Base-by-base conservation (phyloP, 1,140 invertebrate species). In the Caerostris extrusa region DNA sequence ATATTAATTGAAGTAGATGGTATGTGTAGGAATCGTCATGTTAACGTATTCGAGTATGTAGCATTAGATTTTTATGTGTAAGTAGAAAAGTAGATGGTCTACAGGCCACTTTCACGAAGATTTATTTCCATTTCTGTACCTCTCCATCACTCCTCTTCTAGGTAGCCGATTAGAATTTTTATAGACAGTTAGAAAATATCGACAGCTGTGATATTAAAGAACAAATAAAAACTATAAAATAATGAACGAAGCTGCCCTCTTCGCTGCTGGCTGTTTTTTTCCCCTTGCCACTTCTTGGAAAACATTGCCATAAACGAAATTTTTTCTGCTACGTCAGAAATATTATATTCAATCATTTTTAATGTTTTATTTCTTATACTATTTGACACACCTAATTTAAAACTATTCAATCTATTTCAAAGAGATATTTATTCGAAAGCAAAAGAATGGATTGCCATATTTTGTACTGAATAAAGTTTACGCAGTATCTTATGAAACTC, bases 161-260 rank as follows among this genome's bases (percentile, higher is more conserved):
- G 91, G 50, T 93, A 93, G 91, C 91, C 61, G 91, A 12, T 87
- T 93, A 87, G 85, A 87, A 87, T 60, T 87, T 92, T 71, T 93
- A 82, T 87, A 93, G 91, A 93, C 91, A 93, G 91, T 93, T 93
- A 93, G 91, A 93, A 93, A 93, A 93, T 93, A 93, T 93, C 91
- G 91, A 93, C 81, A 92, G 61, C 53, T 19, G 55, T 85, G 7
- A 85, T 34, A 85, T 85, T 4, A 34, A 34, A 34, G 34, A 34
- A 17, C 8, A 34, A 88, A n/a, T 4, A 64, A 64, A 14, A n/a
- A 10, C 71, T 77, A 53, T 85, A 53, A 57, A 88, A 55, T 17
- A 64, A 57, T 34, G 12, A 19, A 7, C 85, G 85, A 53, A 64
- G 58, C 7, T 12, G 17, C 64, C 88, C n/a, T 57, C 5, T 69